Evolutionary conservation across 2,113 vertebrate genomes (phyloP).

Genomic region (Vicugna pacos): DNA sequence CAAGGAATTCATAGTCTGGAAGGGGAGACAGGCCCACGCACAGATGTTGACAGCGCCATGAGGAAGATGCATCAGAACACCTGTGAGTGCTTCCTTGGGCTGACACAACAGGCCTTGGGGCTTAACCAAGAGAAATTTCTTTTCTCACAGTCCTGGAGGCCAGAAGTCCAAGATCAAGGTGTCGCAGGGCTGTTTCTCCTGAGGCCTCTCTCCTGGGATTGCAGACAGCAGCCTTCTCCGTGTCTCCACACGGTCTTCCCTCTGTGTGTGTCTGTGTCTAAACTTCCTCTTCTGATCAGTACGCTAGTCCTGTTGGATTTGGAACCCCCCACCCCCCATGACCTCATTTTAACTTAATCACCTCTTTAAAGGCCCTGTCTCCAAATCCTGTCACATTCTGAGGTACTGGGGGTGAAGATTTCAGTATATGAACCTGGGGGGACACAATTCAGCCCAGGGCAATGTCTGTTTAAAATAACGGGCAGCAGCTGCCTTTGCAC

Average conservation of each 20-base stretch:
- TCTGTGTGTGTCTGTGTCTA: not conserved
- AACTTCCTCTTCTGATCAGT: not conserved
- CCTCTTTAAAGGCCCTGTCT: not conserved
- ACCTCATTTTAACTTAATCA: not conserved
- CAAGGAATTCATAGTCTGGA: not conserved
- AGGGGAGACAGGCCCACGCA: not conserved
- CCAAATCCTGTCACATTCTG: not conserved
- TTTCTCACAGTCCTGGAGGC: not conserved
- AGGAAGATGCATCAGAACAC: not conserved
- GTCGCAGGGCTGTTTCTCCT: too few relatives aligned
- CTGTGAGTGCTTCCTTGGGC: rapidly evolving
- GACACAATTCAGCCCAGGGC: not conserved
- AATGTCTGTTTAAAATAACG: not conserved
- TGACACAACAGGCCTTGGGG: not conserved
- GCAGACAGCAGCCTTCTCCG: not conserved
- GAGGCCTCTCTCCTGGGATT: not conserved
- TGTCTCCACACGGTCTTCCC: not conserved
- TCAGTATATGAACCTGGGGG: not conserved
- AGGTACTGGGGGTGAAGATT: not conserved
- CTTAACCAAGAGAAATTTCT: too few relatives aligned
- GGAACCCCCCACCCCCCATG: not conserved
- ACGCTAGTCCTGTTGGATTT: not conserved
- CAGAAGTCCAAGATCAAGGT: not conserved
- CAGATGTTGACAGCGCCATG: rapidly evolving
- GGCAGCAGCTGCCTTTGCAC: not conserved